Evolutionary conservation across 2,113 vertebrate species (phyloP), one percentile per base, ranked within the genome.

Genomic region (Forbesichthys papilliferus): DNA sequence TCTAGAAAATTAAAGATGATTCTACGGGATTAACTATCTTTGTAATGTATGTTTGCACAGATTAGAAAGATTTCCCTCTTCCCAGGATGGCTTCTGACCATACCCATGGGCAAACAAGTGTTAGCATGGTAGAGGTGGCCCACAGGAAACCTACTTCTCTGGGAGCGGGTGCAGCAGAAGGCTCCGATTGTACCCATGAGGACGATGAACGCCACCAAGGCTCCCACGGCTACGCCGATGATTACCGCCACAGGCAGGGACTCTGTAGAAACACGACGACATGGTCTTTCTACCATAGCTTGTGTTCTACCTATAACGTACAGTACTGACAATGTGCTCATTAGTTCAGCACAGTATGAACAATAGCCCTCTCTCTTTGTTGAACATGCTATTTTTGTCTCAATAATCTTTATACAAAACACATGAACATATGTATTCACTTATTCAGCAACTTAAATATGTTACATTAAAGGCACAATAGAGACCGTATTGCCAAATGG

Each of bases 201-300:
- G 80, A 99, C 95, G 62, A 99, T 94, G 90, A 98, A 93, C 1
- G 98, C 98, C 81, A 98, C 97, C 0, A 98, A 97, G 0, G 96
- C 97, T 77, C 98, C 98, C 63, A 99, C 97, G 0, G 98, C 96
- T 74, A 99, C 97, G 1, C 97, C 98, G 18, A 99, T 98, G 92
- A 98, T 98, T 91, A 98, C 97, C 0, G 96, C 96, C 92, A 98
- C 94, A 0, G 97, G 97, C 80, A 99, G 94, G 0, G 98, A 95
- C 79, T 98, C 98, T 99, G 95, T 56, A 70, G 84, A 88, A 85
- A 73, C 42, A 64, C 82, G 84, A 88, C 58, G 68, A 78, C 58
- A 85, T 75, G 81, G 42, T 62, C 56, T 74, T 70, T 78, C 74
- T 69, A 83, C 65, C 78, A 78, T 80, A 66, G 79, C 71, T 69